These are phyloP conservation scores for Dallia pectoralis DNA, from an alignment of 2,797 vertebrate species.

Conservation along the genomic window DNA sequence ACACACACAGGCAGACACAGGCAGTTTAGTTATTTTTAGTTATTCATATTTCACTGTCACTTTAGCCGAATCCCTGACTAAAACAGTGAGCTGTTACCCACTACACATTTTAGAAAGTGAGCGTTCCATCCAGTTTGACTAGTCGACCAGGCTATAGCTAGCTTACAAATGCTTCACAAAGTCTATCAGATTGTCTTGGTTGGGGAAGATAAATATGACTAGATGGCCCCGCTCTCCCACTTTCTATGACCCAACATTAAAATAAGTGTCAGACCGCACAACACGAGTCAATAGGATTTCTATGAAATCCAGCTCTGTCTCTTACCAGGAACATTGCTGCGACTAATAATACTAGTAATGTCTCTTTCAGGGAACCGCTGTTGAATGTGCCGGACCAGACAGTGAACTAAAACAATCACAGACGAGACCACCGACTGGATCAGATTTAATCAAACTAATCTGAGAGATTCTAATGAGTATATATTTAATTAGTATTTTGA, in stretches of 20 bases:
- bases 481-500: not conserved
- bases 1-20: no score
- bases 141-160: not conserved
- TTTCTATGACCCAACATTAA: no score
- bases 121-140: no score
- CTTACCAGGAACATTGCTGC: not conserved
- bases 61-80: no score
- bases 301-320: not conserved
- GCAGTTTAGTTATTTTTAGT: no score
- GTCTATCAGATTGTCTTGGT: no score
- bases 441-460: not conserved
- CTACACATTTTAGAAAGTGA: not conserved
- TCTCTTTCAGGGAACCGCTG: conserved; percentile 21
- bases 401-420: not conserved
- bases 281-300: no score
- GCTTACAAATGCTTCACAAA: not conserved
- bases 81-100: not conserved
- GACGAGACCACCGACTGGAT: not conserved
- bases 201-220: no score
- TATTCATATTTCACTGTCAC: no score
- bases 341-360: not conserved
- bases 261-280: no score
- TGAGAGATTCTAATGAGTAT: not conserved
- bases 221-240: no score
- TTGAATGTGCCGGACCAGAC: not conserved